Conservation (phyloP, 2,888 invertebrate genomes). For the Lasioglossum vierecki region DNA sequence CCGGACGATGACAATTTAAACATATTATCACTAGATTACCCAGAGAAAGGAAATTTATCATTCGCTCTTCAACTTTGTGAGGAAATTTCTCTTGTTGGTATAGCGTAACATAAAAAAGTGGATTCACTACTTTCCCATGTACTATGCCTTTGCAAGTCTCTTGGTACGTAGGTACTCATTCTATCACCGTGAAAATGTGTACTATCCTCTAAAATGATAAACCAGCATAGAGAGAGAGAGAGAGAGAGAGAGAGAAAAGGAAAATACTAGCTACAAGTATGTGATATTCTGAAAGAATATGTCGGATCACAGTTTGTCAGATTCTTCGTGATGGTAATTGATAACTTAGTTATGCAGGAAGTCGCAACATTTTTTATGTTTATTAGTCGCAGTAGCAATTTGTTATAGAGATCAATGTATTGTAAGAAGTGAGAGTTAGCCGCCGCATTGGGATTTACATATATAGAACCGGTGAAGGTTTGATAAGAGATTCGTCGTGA, state of each 20-base stretch:
- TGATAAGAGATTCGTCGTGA: slow-evolving; percentile 44
- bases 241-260: slow-evolving; percentile 12
- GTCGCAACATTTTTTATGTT: slow-evolving; percentile 52
- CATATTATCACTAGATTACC: slow-evolving; percentile 26
- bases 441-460: slow-evolving; percentile 59
- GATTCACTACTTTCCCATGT: slow-evolving; percentile 50
- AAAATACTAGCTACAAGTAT: slow-evolving; percentile 56
- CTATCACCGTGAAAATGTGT: slow-evolving; percentile 37
- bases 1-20: slow-evolving; percentile 34
- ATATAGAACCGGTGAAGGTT: slow-evolving; percentile 49
- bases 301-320: slow-evolving; percentile 42
- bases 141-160: slow-evolving; percentile 49
- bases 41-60: slow-evolving; percentile 36
- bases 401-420: slow-evolving; percentile 43
- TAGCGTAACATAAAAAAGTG: slow-evolving; percentile 45
- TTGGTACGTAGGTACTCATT: slow-evolving; percentile 42
- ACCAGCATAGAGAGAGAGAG: slow-evolving; percentile 22
- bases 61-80: slow-evolving; percentile 19
- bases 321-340: slow-evolving; percentile 50
- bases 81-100: slow-evolving; percentile 37
- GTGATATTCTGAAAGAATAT: slow-evolving; percentile 58
- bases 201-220: slow-evolving; percentile 47
- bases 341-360: slow-evolving; percentile 58
- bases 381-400: slow-evolving; percentile 50
- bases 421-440: slow-evolving; percentile 61